phyloP scores from a whole-genome alignment of 1,140 invertebrate species.

The Dendrolimus kikuchii region DNA sequence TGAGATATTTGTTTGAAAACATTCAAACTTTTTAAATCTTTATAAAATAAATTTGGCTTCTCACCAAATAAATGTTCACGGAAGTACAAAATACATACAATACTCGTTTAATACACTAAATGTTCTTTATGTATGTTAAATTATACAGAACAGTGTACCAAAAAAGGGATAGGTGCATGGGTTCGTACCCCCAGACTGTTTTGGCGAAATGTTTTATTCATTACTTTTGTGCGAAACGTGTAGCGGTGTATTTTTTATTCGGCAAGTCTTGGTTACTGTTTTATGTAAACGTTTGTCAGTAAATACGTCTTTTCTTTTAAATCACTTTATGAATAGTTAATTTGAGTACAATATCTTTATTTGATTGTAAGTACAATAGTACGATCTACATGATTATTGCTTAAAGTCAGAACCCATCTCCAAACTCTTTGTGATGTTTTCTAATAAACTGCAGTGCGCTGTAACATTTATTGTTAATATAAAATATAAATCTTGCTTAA shows the following conservation, averaged over 20 bases:
- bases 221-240: conserved; percentile 29
- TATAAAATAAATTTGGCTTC: no score
- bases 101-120: no score
- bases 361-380: no score
- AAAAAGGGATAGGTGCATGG: conserved; percentile 23
- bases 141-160: conserved; percentile 23
- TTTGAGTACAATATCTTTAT: no score
- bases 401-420: no score
- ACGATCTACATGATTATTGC: no score
- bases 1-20: no score
- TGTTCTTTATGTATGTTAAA: conserved; percentile 9
- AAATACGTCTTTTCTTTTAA: conserved; percentile 17
- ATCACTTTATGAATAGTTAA: conserved; percentile 1
- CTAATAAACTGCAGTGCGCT: no score
- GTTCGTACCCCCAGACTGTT: conserved; percentile 20
- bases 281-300: conserved; percentile 4
- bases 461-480: no score
- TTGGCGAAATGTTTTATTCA: conserved; percentile 55
- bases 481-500: no score
- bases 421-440: no score
- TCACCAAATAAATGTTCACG: conserved; percentile 5
- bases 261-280: conserved; percentile 10
- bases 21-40: no score
- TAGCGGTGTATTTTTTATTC: conserved; percentile 22
- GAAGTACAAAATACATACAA: conserved; percentile 8